Evolutionary conservation across 53 echinoderm and acorn worm species (phyloP).

Genomic region (Holothuria scabra): DNA sequence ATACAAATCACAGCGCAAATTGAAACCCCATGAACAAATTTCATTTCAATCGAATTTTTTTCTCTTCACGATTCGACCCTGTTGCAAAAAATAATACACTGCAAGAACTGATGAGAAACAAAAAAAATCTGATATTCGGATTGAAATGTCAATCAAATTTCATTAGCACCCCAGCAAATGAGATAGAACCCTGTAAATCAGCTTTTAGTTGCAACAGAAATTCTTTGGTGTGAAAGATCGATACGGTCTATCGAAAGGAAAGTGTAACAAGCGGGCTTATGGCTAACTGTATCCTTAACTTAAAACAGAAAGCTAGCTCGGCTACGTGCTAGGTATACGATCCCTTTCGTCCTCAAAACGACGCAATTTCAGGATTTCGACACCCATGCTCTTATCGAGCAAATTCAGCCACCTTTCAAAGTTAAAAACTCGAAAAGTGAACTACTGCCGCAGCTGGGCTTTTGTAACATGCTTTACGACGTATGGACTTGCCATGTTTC

Average conservation of each 20-base stretch:
- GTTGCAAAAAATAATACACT: too few species aligned
- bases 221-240: conserved; percentile 24
- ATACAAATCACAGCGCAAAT: too few species aligned
- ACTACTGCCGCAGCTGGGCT: conserved; percentile 40
- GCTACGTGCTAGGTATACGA: too few species aligned
- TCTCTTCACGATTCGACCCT: too few species aligned
- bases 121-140: neutral
- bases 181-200: conserved; percentile 19
- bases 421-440: conserved; percentile 49
- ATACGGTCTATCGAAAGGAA: neutral
- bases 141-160: conserved; percentile 37
- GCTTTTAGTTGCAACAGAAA: conserved; percentile 13
- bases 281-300: too few species aligned
- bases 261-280: too few species aligned
- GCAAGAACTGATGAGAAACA: conserved; percentile 7
- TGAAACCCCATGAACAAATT: too few species aligned
- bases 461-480: conserved; percentile 14
- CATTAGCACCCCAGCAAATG: conserved; percentile 44
- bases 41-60: too few species aligned
- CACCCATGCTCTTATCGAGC: conserved; percentile 1
- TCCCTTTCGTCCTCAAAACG: too few species aligned
- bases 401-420: conserved; percentile 44
- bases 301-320: too few species aligned
- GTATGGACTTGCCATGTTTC: conserved; percentile 42
- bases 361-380: too few species aligned